A percentile compares a stretch with the other conserved stretches of the same genome.
Evolutionary conservation across 2,888 invertebrate species (phyloP).

Genomic region (Seira ritae): DNA sequence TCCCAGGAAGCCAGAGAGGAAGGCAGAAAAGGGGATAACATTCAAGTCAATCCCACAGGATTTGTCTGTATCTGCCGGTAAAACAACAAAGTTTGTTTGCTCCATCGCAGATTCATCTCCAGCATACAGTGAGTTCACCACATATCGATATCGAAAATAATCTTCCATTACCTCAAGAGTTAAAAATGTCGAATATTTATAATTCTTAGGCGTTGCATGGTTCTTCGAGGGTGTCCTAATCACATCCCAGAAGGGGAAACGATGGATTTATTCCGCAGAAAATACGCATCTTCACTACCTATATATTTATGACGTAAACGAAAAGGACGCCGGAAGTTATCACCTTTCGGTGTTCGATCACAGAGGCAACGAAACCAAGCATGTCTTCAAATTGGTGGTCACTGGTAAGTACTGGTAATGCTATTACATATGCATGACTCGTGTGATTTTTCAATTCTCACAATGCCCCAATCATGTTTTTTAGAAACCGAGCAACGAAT

Average conservation of each 20-base stretch:
- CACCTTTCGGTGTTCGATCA: slow-evolving; percentile 73
- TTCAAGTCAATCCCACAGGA: slow-evolving; percentile 45
- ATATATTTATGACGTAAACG: slow-evolving; percentile 72
- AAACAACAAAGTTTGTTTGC: slow-evolving; percentile 63
- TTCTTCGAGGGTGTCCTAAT: slow-evolving; percentile 69
- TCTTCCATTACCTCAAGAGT: no score
- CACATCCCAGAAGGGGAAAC: slow-evolving; percentile 58
- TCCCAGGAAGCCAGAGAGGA: slow-evolving; percentile 22
- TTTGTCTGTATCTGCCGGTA: slow-evolving; percentile 44
- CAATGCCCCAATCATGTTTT: no score
- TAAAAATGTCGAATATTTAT: not conserved
- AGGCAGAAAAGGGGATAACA: slow-evolving; percentile 23
- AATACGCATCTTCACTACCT: slow-evolving; percentile 68
- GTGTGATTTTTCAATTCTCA: slow-evolving; percentile 19
- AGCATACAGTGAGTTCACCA: slow-evolving; percentile 51
- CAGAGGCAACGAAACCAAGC: slow-evolving; percentile 71
- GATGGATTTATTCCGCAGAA: slow-evolving; percentile 63
- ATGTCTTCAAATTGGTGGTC: slow-evolving; percentile 71
- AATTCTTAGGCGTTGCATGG: slow-evolving; percentile 71
- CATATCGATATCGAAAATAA: not conserved
- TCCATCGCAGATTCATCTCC: slow-evolving; percentile 50
- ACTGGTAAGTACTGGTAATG: slow-evolving; percentile 52
- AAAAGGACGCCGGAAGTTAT: slow-evolving; percentile 74
- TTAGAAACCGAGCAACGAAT: slow-evolving; percentile 58
- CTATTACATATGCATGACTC: not conserved